Conservation (phyloP, 2,797 vertebrate genomes). For the Myotis pilosus region DNA sequence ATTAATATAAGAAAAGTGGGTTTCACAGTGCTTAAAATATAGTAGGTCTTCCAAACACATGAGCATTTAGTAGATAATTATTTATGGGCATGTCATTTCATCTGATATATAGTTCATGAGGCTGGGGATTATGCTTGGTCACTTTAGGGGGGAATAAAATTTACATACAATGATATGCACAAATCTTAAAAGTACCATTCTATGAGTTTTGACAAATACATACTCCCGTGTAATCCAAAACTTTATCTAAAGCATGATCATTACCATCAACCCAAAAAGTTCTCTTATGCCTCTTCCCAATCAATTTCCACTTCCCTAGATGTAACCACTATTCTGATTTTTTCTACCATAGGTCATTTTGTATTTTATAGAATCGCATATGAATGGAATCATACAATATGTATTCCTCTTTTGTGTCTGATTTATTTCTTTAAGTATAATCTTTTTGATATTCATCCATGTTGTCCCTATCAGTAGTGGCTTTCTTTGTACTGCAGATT, state of each 20-base stretch:
- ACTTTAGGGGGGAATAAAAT: neutral
- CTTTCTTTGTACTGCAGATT: conserved; percentile 47
- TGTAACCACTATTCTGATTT: neutral
- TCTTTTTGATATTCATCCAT: neutral
- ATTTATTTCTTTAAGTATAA: neutral
- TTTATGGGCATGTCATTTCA: neutral
- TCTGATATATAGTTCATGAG: neutral
- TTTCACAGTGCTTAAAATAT: neutral
- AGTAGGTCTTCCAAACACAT: neutral
- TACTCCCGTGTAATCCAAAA: neutral
- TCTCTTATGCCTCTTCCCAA: neutral
- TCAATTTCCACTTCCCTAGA: neutral
- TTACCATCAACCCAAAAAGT: neutral
- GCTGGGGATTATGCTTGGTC: neutral
- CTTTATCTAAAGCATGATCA: neutral
- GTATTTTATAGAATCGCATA: neutral
- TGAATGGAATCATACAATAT: neutral
- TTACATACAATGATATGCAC: neutral
- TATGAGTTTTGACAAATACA: conserved; percentile 8
- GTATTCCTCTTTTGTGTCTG: conserved; percentile 12
- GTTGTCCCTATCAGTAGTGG: neutral
- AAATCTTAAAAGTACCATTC: neutral
- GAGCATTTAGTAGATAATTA: conserved; percentile 17
- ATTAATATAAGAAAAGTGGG: neutral
- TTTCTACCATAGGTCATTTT: neutral